Evolutionary conservation across 2,797 vertebrate genomes (phyloP), one percentile per base, ranked within the genome.

Genomic region (Phataginus tricuspis): DNA sequence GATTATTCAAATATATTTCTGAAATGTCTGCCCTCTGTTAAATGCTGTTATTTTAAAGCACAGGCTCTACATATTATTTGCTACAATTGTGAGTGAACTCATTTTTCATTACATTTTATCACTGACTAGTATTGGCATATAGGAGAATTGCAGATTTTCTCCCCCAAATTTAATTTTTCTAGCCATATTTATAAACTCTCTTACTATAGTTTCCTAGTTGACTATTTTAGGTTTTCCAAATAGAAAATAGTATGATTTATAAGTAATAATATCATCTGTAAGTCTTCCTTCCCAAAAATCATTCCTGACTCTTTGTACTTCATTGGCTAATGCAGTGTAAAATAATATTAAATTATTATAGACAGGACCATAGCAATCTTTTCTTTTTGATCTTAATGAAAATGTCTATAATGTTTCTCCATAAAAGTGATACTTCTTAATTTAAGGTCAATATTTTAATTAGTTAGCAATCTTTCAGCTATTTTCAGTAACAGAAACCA

Each of bases 1-100:
- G 39, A 45, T 92, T 92, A 87, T 78, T 92, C 23, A 66, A 96
- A 90, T 95, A 49, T 29, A 94, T 86, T 87, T 95, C 80, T 87
- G 45, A 92, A 97, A 94, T 94, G 42, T 29, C 74, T 82, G 12
- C 13, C 37, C 12, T 88, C 39, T 89, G n/a, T 64, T 63, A 74
- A 89, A 66, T 83, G 51, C n/a, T 71, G 21, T 82, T 72, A 59
- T 71, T 96, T 90, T 86, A 53, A 96, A 92, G 61, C 84, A 63
- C 45, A 7, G 7, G 1, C 74, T 77, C 53, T 42, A 90, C 5
- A 29, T 16, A 83, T 23, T 83, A 89, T 92, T 93, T 84, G 1
- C 88, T 88, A 87, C 2, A 78, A 86, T 94, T 82, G 79, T 78
- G 45, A 96, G 93, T 66, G 51, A 78, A 82, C 42, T 86, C 16